A percentile compares a stretch with the other conserved stretches of the same genome.
These are phyloP conservation scores for Poeciliopsis paucimaculata DNA, from an alignment of 2,797 vertebrate species.

Conservation along the genomic window DNA sequence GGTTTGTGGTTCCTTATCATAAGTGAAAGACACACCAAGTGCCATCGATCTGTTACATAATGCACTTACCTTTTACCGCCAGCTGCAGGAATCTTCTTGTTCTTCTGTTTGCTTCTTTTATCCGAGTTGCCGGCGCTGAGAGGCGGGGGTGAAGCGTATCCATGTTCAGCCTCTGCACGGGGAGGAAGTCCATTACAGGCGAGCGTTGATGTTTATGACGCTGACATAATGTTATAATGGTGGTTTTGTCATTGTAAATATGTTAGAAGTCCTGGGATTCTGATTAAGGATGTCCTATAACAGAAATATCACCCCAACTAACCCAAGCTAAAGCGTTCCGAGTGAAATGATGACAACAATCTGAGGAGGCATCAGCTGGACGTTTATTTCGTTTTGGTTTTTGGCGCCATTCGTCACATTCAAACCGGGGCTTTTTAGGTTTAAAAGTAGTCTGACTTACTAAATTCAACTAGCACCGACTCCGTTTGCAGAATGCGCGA, in stretches of 20 bases:
- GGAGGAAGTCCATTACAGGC: conserved; percentile 1
- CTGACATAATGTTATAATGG: neutral
- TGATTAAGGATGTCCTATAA: neutral
- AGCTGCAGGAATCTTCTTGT: conserved; percentile 76
- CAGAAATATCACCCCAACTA: too few species aligned
- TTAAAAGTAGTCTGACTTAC: too few species aligned
- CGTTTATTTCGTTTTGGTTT: conserved; percentile 46
- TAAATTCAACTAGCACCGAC: neutral
- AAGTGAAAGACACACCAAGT: conserved; percentile 47
- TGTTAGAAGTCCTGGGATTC: fast-evolving
- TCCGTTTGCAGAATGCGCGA: neutral
- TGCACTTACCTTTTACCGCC: conserved; percentile 82
- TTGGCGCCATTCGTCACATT: conserved; percentile 73
- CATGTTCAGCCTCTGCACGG: conserved; percentile 90
- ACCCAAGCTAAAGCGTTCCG: neutral
- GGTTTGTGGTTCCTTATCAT: conserved; percentile 17
- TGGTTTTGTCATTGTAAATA: neutral
- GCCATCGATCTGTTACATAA: conserved; percentile 44
- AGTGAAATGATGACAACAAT: neutral
- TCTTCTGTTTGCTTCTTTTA: conserved; percentile 81
- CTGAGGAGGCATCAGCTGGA: conserved; percentile 52
- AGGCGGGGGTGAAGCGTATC: conserved; percentile 88
- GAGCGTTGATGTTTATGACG: neutral
- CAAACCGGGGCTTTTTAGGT: neutral
- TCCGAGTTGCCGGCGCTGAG: conserved; percentile 72